A percentile compares a stretch with the other conserved stretches of the same genome.
These are phyloP conservation scores for Crypturellus undulatus DNA, from an alignment of 2,113 vertebrate species.

Conservation along the genomic window DNA sequence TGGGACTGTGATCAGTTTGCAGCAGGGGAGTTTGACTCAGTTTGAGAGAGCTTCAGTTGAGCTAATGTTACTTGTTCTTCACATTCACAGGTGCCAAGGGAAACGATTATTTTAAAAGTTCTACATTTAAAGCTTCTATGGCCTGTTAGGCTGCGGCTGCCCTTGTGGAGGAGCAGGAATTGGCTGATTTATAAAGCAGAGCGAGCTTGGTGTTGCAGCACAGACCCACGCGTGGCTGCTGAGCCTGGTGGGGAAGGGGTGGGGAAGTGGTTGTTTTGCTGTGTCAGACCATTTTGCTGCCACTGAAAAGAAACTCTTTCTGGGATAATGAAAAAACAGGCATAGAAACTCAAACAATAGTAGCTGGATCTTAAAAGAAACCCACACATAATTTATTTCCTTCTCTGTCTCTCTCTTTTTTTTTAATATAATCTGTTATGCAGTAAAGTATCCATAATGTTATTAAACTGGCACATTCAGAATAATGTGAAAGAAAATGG, in stretches of 20 bases:
- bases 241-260: constrained; percentile 37
- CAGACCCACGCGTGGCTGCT: constrained; percentile 30
- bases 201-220: constrained; percentile 33
- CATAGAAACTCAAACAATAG: constrained; percentile 57
- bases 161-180: constrained; percentile 1
- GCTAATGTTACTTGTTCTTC: neutral
- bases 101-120: constrained; percentile 36
- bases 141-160: constrained; percentile 47
- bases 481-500: constrained; percentile 28
- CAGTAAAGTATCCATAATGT: constrained; percentile 6
- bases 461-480: constrained; percentile 34
- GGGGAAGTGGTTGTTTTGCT: constrained; percentile 58
- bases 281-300: constrained; percentile 55
- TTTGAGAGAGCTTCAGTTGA: neutral
- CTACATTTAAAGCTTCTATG: constrained; percentile 27
- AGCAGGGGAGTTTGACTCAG: neutral
- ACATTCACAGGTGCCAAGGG: neutral
- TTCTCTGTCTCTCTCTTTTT: neutral
- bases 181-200: constrained; percentile 58
- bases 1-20: neutral
- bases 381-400: constrained; percentile 44
- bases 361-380: constrained; percentile 14
- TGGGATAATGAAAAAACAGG: constrained; percentile 59
- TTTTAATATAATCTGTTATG: neutral
- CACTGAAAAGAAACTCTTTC: constrained; percentile 71